These are phyloP conservation scores for Echinarachnius parma DNA, from an alignment of 53 echinoderm and acorn worm genomes.

Conservation along the genomic window DNA sequence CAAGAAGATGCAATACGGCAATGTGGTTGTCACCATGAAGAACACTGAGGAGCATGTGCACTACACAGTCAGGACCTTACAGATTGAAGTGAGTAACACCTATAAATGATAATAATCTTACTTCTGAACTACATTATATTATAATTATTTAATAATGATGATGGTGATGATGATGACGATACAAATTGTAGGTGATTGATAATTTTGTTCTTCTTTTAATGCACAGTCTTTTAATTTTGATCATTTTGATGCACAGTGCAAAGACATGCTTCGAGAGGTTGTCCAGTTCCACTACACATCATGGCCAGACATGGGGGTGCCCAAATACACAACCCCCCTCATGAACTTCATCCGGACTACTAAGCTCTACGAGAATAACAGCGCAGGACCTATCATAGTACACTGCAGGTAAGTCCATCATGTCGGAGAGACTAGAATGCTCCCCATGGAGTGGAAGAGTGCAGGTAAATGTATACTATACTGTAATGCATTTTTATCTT, in stretches of 20 bases:
- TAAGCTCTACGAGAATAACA: conserved; percentile 32
- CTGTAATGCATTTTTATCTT: too few relatives aligned
- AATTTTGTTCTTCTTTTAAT: too few relatives aligned
- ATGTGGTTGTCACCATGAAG: conserved; percentile 21
- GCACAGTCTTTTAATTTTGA: too few relatives aligned
- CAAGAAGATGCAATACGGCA: conserved; percentile 40
- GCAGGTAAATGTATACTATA: too few relatives aligned
- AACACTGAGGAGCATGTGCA: conserved; percentile 21
- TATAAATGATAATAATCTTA: too few relatives aligned
- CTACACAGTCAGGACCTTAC: conserved; percentile 18
- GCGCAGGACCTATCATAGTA: conserved; percentile 35
- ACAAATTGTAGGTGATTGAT: too few relatives aligned
- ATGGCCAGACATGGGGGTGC: conserved; percentile 78
- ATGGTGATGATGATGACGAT: too few relatives aligned
- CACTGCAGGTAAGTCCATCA: conserved; percentile 71
- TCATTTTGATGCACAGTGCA: too few relatives aligned
- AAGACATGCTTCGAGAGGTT: conserved; percentile 14
- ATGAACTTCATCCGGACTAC: conserved; percentile 50
- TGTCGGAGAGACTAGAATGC: too few relatives aligned
- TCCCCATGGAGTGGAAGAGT: too few relatives aligned
- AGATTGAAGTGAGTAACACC: conserved; percentile 8
- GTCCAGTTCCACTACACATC: conserved; percentile 71
- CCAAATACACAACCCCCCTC: conserved; percentile 56
- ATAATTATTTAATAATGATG: too few relatives aligned
- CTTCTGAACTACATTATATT: too few relatives aligned